Evolutionary conservation across 1,140 invertebrate species (phyloP).

Genomic region (Orussus abietinus): DNA sequence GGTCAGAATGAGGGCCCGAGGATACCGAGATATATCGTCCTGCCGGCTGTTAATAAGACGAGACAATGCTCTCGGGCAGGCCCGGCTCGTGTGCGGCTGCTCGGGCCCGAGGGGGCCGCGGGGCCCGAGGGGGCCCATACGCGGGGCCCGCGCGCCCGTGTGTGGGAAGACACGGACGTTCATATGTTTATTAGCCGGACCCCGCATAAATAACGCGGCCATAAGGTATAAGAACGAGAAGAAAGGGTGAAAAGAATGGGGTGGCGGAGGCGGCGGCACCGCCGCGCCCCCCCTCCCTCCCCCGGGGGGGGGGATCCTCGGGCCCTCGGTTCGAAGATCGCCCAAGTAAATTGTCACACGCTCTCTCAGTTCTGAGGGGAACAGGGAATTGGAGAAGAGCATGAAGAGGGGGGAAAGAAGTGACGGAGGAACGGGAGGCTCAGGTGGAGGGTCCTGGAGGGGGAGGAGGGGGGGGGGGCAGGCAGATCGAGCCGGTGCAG

Average conservation of each 20-base stretch:
- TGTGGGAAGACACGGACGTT: conserved; percentile 47
- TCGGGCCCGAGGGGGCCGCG: too few relatives aligned
- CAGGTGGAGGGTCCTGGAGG: too few relatives aligned
- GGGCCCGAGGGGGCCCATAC: too few relatives aligned
- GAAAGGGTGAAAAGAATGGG: conserved; percentile 22
- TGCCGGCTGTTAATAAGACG: conserved; percentile 47
- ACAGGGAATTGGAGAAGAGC: conserved; percentile 17
- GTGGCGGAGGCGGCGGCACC: background rate
- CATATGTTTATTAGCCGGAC: conserved; percentile 55
- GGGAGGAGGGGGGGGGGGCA: conserved; percentile 14
- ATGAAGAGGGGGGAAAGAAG: conserved; percentile 34
- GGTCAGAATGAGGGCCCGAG: conserved; percentile 12
- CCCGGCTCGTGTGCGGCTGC: conserved; percentile 10
- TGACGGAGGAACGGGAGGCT: conserved; percentile 23
- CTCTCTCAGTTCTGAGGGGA: conserved; percentile 34
- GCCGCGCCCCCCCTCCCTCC: conserved; percentile 11
- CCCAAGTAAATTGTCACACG: conserved; percentile 54
- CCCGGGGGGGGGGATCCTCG: conserved; percentile 9
- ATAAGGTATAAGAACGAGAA: conserved; percentile 44
- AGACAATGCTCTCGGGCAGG: conserved; percentile 38
- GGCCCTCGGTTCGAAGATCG: conserved; percentile 33
- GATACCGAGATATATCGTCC: conserved; percentile 40
- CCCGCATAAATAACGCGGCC: conserved; percentile 53
- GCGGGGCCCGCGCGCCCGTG: conserved; percentile 17
- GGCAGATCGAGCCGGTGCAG: conserved; percentile 12